Evolutionary conservation across 2,888 invertebrate species (phyloP), one percentile per base, ranked within the genome.

Genomic region (Sabellastarte sp.): DNA sequence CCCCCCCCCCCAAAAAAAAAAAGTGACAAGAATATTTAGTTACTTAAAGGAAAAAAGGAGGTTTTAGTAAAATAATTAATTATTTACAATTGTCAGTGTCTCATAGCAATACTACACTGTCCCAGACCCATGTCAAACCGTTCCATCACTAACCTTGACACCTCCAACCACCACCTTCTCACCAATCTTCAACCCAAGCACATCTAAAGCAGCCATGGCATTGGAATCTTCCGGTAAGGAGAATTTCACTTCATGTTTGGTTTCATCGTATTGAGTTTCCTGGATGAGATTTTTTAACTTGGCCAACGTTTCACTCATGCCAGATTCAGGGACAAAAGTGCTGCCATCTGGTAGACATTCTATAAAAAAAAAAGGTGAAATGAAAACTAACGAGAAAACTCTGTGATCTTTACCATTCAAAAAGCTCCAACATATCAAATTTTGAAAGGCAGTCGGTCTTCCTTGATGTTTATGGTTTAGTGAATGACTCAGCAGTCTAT

Each of bases 261-360:
- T 58, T 26, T 20, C 32, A 24, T 3, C 57, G n/a, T 53, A 53
- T n/a, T 59, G 59, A 1, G 60, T 52, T 32, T 81, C 77, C 63
- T 77, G 72, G 60, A 86, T 73, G 3, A 85, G 73, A 61, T 80
- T 78, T 55, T 77, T 76, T 63, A 86, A 69, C 58, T 80, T 76
- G n/a, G 68, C 63, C 10, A 82, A 81, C 32, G 80, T 75, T 52
- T 80, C 79, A 29, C 76, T 77, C 65, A 83, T 79, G 57, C 84
- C 84, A 26, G 84, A 82, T 50, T 83, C 77, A 2, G 77, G 76
- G 29, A 81, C 80, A 65, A 81, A 78, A 32, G 78, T 76, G 41
- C 75, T 76, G 1, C 80, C 72, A 65, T 84, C 81, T 28, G 85
- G 84, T 65, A 85, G 80, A 74, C 85, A 85, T 66, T 85, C 85